Evolutionary conservation across 2,888 invertebrate species (phyloP).

Genomic region (Apamea epomidion): DNA sequence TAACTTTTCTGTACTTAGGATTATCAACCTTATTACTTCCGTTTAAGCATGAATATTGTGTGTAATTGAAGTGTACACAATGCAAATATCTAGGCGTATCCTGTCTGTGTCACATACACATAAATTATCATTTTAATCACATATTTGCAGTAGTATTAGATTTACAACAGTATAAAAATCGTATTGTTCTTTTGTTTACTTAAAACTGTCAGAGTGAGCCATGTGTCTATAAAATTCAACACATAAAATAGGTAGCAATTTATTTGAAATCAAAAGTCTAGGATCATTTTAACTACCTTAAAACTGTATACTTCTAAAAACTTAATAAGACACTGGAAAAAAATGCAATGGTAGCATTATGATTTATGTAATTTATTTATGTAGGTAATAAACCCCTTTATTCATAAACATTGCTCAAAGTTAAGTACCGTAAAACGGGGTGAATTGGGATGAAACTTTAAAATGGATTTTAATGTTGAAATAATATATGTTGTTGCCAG

Average conservation of each 20-base stretch:
- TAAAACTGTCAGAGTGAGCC: neutral
- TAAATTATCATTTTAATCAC: constrained; percentile 83
- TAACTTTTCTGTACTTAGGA: constrained; percentile 20
- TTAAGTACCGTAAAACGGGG: too few species aligned
- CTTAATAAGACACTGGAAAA: too few species aligned
- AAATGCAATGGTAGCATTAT: neutral
- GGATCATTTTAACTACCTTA: neutral
- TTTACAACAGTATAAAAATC: constrained; percentile 21
- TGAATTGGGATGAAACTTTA: too few species aligned
- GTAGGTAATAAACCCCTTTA: neutral
- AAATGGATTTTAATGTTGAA: too few species aligned
- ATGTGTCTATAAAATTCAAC: neutral
- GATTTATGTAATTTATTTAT: too few species aligned
- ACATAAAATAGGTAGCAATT: neutral
- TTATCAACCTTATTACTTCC: constrained; percentile 47
- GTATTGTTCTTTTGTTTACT: constrained; percentile 40
- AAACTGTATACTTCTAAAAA: neutral
- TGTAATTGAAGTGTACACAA: constrained; percentile 56
- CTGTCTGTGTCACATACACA: constrained; percentile 72
- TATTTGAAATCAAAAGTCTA: constrained; percentile 9
- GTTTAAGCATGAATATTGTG: constrained; percentile 46
- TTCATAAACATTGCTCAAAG: too few species aligned
- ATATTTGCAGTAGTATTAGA: constrained; percentile 65
- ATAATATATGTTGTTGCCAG: too few species aligned
- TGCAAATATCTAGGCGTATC: constrained; percentile 71